These are phyloP conservation scores for Psilanteris sp. DNA, from an alignment of 1,140 invertebrate species.

Conservation along the genomic window DNA sequence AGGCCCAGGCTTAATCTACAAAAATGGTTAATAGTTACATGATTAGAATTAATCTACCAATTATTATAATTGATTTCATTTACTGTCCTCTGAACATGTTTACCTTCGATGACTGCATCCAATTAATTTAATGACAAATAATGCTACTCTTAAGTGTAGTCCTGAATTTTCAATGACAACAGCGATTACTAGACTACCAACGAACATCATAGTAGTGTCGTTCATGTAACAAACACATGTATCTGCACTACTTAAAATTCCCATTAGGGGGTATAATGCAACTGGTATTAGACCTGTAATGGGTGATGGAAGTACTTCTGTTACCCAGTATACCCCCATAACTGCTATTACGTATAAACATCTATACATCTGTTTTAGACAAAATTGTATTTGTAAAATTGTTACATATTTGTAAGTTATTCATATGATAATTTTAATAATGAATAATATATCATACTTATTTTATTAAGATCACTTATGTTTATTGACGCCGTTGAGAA, in stretches of 20 bases:
- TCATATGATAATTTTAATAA: too few species aligned
- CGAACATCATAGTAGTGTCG: constrained; percentile 85
- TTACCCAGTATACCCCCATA: constrained; percentile 85
- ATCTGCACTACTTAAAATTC: constrained; percentile 80
- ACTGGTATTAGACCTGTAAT: constrained; percentile 84
- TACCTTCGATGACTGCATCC: constrained; percentile 80
- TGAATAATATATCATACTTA: too few species aligned
- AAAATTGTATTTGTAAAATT: not conserved
- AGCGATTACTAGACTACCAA: constrained; percentile 82
- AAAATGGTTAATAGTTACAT: constrained; percentile 12
- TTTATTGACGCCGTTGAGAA: too few species aligned
- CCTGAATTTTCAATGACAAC: constrained; percentile 84
- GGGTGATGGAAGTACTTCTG: constrained; percentile 83
- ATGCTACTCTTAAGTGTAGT: constrained; percentile 83
- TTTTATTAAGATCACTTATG: too few species aligned
- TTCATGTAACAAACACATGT: constrained; percentile 82
- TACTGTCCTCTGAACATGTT: constrained; percentile 5
- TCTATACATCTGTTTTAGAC: constrained; percentile 66
- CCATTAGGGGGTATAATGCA: constrained; percentile 82
- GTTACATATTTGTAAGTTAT: too few species aligned
- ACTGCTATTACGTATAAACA: constrained; percentile 82
- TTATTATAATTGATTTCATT: constrained; percentile 7
- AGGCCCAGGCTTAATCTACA: constrained; percentile 80
- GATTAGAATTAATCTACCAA: not conserved
- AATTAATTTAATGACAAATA: constrained; percentile 82